Evolutionary conservation across 2,113 vertebrate species (phyloP), one percentile per base, ranked within the genome.

Genomic region (Sporophila hypoxantha): DNA sequence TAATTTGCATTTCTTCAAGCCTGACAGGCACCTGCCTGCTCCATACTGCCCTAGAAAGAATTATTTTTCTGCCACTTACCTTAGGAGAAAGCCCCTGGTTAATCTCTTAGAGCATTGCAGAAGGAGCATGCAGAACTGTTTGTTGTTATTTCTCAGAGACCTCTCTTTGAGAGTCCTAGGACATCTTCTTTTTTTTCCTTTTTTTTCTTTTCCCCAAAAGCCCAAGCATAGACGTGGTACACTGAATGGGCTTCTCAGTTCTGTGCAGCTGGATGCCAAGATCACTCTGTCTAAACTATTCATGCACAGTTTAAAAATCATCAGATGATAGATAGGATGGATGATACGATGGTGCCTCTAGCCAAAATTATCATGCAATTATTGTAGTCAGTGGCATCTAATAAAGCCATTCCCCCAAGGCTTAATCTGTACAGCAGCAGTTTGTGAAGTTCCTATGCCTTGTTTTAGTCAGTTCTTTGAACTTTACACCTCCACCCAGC

Each of bases 231-330:
- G 71, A 82, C 0, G 55, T 66, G 62, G 49, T 32, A 71, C 3
- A 2, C 34, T 37, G 75, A 90, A 67, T 0, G 1, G 89, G 70
- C 73, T 82, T 89, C 78, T 85, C 21, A 0, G 76, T 87, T 94
- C 86, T 91, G 8, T 73, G 77, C 42, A 87, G 80, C 66, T 85
- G 53, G 69, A 37, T 93, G 85, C 47, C 71, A 78, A 65, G 89
- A 90, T 88, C 19, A 19, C 61, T 90, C 65, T 64, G 71, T 49
- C 82, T 79, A 73, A 93, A 93, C 88, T 87, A 59, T 65, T 81
- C 86, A 85, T 93, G 92, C 92, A 95, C 17, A 3, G 70, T 98
- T 98, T 94, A 96, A 77, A 94, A 91, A 98, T 98, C 96, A 93
- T 89, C 94, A 96, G 95, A 59, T 59, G 56, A 59, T 36, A 21